A percentile compares a stretch with the other conserved stretches of the same genome.
phyloP scores from a whole-genome alignment of 2,888 invertebrate genomes.

The Silvanus unidentatus region DNA sequence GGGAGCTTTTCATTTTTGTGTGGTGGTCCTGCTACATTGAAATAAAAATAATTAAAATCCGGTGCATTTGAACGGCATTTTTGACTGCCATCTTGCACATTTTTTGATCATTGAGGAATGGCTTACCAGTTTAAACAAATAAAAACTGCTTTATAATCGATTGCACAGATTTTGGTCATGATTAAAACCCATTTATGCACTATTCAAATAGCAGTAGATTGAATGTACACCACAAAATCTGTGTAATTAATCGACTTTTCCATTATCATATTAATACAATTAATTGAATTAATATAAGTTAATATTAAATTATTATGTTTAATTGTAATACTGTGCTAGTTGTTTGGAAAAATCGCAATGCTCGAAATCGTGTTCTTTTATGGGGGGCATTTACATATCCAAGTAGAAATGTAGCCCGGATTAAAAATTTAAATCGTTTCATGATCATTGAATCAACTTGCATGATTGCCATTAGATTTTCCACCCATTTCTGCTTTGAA shows the following conservation, averaged over 20 bases:
- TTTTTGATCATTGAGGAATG: constrained; percentile 30
- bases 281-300: background rate
- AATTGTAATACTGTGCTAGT: background rate
- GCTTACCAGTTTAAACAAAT: constrained; percentile 17
- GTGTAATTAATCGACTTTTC: constrained; percentile 1
- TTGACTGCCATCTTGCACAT: constrained; percentile 34
- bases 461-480: too few species aligned
- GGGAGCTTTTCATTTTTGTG: constrained; percentile 42
- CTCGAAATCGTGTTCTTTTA: too few species aligned
- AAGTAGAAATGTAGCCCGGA: too few species aligned
- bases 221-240: background rate
- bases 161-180: too few species aligned
- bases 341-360: too few species aligned
- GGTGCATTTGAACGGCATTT: constrained; percentile 40
- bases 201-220: too few species aligned
- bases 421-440: too few species aligned
- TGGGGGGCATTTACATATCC: too few species aligned
- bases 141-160: too few species aligned
- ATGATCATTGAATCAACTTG: too few species aligned
- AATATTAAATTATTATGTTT: background rate
- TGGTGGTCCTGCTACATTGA: constrained; percentile 37
- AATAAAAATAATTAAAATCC: constrained; percentile 14
- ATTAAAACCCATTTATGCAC: too few species aligned
- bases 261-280: background rate
- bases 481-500: too few species aligned